Evolutionary conservation across 2,113 vertebrate genomes (phyloP).

Genomic region (Cochlearius cochlearius): DNA sequence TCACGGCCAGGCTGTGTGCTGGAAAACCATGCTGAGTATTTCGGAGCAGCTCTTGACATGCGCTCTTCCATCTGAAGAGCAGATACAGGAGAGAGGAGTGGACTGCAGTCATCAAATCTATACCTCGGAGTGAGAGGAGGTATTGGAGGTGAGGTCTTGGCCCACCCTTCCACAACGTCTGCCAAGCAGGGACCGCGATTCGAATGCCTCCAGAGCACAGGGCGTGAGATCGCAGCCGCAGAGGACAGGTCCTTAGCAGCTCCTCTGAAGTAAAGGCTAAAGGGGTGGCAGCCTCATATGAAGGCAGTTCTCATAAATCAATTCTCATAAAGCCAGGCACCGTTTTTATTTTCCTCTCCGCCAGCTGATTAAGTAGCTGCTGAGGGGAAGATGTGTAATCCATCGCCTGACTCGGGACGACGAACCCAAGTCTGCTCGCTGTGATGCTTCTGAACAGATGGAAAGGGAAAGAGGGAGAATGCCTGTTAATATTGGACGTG

Average conservation of each 20-base stretch:
- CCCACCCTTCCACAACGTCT: neutral
- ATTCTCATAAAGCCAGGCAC: neutral
- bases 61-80: neutral
- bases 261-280: neutral
- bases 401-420: neutral
- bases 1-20: neutral
- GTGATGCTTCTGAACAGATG: conserved; percentile 50
- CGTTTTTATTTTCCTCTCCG: neutral
- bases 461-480: neutral
- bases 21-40: neutral
- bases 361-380: neutral
- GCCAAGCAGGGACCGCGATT: neutral
- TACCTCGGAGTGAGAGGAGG: neutral
- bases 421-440: neutral
- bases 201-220: neutral
- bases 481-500: neutral
- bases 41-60: neutral
- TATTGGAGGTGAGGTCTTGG: neutral
- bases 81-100: neutral
- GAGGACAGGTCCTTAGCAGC: neutral
- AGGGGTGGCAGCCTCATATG: neutral
- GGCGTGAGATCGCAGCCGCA: neutral
- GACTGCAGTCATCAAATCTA: neutral
- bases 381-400: neutral
- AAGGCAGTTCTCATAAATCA: neutral